Base-by-base conservation (phyloP, 2,888 invertebrate species). In the Acleris cristana region DNA sequence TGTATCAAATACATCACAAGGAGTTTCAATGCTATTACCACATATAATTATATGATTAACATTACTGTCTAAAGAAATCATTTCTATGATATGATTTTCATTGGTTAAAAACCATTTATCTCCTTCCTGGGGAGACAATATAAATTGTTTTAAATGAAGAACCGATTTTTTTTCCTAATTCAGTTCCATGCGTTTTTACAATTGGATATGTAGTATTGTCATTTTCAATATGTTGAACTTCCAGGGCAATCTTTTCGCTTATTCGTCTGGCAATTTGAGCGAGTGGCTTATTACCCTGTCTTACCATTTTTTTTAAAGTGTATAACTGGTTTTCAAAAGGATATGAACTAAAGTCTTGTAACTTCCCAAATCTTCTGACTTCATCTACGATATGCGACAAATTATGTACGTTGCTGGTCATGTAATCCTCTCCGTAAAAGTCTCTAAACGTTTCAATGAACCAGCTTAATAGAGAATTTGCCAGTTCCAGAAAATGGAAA, bases 401-500 rank as follows among this genome's bases (percentile, higher is more conserved):
- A 18, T 54, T 54, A 54, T 54, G 54, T 30, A 54, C 21, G 26
- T 64, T 64, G 40, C 64, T 64, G 4, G 57, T 45, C 54, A 52
- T 30, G 26, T 55, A 55, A 34, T 55, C 18, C 30, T 30, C 54
- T 55, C 54, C 54, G 26, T 34, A 34, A n/a, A 30, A 30, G 26
- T 55, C 30, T 55, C 30, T 55, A 18, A 30, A 55, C n/a, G 26
- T 34, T 55, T 55, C 54, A 34, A 55, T 18, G 44, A 56, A 56
- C 34, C 18, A 56, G 18, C n/a, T n/a, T 44, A 56, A 44, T 18
- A 56, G 55, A 7, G 23, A 23, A 23, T 23, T 23, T 23, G 23
- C 23, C 23, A 23, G 23, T 3, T 10, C 4, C 18, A 70, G 7
- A 34, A 67, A 70, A 49, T 70, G 66, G n/a, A 49, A 8, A 64